Conservation (phyloP, 2,888 invertebrate species). For the Perizoma affinitatum region DNA sequence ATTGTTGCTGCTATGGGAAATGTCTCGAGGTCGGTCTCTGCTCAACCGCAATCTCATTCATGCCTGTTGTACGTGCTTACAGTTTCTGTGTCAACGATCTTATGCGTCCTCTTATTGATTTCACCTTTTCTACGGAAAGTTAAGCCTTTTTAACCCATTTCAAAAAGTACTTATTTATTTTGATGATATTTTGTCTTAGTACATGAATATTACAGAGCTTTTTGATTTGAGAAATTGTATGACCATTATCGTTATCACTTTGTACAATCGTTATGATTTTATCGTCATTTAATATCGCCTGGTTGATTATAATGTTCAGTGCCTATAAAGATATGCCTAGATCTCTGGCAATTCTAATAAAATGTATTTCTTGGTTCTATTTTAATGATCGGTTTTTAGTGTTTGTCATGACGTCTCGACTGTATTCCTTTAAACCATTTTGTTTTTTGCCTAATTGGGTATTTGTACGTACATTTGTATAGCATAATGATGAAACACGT, state of each 20-base stretch:
- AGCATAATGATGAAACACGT: too few species aligned
- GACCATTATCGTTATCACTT: constrained; percentile 2
- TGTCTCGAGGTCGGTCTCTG: constrained; percentile 54
- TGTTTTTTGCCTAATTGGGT: too few species aligned
- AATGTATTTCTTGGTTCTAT: too few species aligned
- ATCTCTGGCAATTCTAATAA: too few species aligned
- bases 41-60: constrained; percentile 57
- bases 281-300: background rate
- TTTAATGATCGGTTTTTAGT: too few species aligned
- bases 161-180: background rate
- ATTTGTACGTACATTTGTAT: too few species aligned
- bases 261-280: background rate
- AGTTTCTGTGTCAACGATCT: constrained; percentile 62
- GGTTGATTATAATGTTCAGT: background rate
- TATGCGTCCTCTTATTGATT: constrained; percentile 53
- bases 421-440: too few species aligned
- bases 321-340: too few species aligned
- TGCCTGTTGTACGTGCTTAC: constrained; percentile 51
- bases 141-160: constrained; percentile 29
- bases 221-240: too few species aligned
- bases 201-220: too few species aligned
- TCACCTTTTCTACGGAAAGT: constrained; percentile 41
- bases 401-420: too few species aligned
- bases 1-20: constrained; percentile 69
- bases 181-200: too few species aligned